These are phyloP conservation scores for Sanderia malayensis DNA, from an alignment of 30 jellyfish, hydroid and myxozoan genomes.

Conservation along the genomic window DNA sequence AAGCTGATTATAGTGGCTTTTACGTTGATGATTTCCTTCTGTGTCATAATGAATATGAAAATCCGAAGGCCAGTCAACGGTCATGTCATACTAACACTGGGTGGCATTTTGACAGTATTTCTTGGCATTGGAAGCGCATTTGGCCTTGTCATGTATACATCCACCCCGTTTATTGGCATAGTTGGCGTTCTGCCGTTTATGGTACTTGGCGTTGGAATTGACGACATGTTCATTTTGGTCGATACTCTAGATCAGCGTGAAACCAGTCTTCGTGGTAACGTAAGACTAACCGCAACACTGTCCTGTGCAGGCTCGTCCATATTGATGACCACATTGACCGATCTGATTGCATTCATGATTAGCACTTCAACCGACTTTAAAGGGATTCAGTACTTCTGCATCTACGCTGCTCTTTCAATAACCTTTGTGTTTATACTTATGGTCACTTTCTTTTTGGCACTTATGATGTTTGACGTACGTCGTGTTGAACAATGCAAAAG, in stretches of 20 bases:
- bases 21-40: constrained; percentile 65
- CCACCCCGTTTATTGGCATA: constrained; percentile 86
- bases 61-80: constrained; percentile 64
- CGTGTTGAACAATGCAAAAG: constrained; percentile 73
- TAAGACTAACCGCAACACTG: constrained; percentile 71
- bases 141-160: constrained; percentile 74
- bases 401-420: constrained; percentile 81
- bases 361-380: constrained; percentile 90
- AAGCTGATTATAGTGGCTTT: constrained; percentile 67
- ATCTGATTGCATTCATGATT: constrained; percentile 79
- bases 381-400: constrained; percentile 80
- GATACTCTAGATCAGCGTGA: constrained; percentile 80
- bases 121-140: constrained; percentile 90
- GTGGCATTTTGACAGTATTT: constrained; percentile 71
- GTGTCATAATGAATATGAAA: constrained; percentile 64
- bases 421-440: constrained; percentile 66
- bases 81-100: constrained; percentile 69
- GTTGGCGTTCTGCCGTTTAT: constrained; percentile 96
- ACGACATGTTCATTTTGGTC: constrained; percentile 80
- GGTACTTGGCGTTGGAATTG: constrained; percentile 97
- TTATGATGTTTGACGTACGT: constrained; percentile 68
- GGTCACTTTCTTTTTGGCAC: constrained; percentile 76
- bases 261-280: constrained; percentile 44
- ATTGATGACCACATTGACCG: constrained; percentile 90
- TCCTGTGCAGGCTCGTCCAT: constrained; percentile 88